phyloP scores from a whole-genome alignment of 2,797 vertebrate genomes.

The Alauda arvensis region DNA sequence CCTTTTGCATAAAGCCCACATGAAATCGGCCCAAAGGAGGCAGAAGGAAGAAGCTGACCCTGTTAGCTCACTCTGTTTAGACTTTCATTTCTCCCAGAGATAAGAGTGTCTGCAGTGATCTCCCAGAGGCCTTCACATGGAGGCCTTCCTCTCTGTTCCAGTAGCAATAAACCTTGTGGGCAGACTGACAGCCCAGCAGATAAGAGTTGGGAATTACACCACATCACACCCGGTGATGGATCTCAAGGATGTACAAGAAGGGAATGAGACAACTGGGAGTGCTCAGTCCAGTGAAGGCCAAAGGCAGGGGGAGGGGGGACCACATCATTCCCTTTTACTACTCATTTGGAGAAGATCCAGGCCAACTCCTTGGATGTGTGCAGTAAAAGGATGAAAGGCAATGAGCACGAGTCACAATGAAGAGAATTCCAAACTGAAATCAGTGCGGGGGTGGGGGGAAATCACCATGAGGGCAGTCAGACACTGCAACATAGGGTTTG shows the following conservation, averaged over 20 bases:
- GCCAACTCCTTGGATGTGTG: rapidly evolving
- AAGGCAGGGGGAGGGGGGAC: neutral
- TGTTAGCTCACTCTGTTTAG: neutral
- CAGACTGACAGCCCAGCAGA: neutral
- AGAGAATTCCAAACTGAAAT: neutral
- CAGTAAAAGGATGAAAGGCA: neutral
- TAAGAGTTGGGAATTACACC: constrained; percentile 2
- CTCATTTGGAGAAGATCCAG: neutral
- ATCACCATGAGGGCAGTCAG: neutral
- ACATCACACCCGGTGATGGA: neutral
- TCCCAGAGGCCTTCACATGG: constrained; percentile 30
- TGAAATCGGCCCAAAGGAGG: neutral
- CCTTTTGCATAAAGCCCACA: neutral
- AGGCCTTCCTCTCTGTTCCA: constrained; percentile 11
- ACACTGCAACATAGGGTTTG: neutral
- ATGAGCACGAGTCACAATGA: neutral
- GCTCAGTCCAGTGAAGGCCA: neutral
- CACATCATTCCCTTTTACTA: neutral
- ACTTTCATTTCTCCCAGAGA: neutral
- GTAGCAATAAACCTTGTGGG: constrained; percentile 26
- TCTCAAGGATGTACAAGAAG: constrained; percentile 41
- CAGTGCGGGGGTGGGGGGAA: neutral
- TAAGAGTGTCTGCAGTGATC: neutral
- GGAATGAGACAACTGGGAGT: neutral
- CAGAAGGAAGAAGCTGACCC: neutral